Evolutionary conservation across 2,797 vertebrate species (phyloP), one percentile per base, ranked within the genome.

Genomic region (Etheostoma nigrum): DNA sequence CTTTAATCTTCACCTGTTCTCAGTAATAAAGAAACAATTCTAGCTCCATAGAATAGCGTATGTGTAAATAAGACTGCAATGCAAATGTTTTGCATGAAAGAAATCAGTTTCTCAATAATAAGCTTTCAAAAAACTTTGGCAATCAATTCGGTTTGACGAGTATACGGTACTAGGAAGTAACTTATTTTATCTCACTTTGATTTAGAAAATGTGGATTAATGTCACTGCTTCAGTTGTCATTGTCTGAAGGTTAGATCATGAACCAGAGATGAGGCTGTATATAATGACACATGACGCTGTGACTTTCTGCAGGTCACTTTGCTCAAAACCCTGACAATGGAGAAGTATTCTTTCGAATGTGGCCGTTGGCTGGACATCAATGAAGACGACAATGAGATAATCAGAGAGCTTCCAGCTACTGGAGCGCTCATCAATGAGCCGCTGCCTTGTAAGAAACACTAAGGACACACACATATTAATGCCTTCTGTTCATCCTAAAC

Each of bases 311-410:
- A 99, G 98, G 94, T 97, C 74, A 97, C 97, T 55, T 74, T 99
- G 88, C 92, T 99, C 89, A 99, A 98, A 91, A 97, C 95, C 0
- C 89, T 99, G 85, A 98, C 96, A 5, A 96, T 95, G 90, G 97
- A 98, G 86, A 98, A 98, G 90, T 99, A 98, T 79, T 95, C 94
- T 0, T 99, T 99, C 85, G 94, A 89, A 65, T 99, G 98, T 6
- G 96, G 96, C 68, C 98, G 97, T 36, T 99, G 98, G 98, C 89
- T 99, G 86, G 98, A 99, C 89, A 94, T 97, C 89, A 99, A 98
- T 1, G 98, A 99, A 83, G 98, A 99, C 0, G 97, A 99, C 92
- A 96, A 97, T 7, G 98, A 99, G 93, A 99, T 98, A 0, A 91
- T 96, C 76, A 89, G 98, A 92, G 98, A 99, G 73, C 94, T 99